A percentile compares a stretch with the other conserved stretches of the same genome.
Conservation (phyloP, 1,140 invertebrate species). For the Phymastichus coffea region DNA sequence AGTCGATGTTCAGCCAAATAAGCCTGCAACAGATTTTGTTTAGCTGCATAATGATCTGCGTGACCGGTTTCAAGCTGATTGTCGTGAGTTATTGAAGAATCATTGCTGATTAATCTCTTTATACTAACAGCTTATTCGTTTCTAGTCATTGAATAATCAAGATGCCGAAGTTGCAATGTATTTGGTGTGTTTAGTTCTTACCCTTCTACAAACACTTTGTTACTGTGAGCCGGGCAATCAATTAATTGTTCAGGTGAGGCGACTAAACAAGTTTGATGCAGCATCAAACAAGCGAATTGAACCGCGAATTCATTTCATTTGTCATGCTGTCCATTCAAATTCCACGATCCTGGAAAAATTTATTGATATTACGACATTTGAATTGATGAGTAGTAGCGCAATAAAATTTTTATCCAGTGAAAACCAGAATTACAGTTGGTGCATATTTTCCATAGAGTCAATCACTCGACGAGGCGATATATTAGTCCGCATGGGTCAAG, state of each 20-base stretch:
- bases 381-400: too few species aligned
- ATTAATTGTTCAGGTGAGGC: neutral
- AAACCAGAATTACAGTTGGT: neutral
- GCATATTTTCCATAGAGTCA: too few species aligned
- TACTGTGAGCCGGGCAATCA: slow-evolving; percentile 8
- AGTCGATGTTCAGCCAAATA: neutral
- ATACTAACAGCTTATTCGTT: neutral
- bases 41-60: neutral
- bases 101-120: too few species aligned
- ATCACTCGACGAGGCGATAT: neutral
- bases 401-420: neutral
- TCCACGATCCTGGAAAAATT: too few species aligned
- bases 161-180: neutral
- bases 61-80: neutral
- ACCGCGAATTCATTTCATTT: too few species aligned
- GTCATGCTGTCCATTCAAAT: too few species aligned
- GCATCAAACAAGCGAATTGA: too few species aligned
- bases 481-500: slow-evolving; percentile 5
- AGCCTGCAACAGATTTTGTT: neutral
- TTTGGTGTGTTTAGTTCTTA: neutral
- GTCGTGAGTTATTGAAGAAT: too few species aligned
- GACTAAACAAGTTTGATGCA: too few species aligned
- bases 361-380: too few species aligned
- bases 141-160: neutral
- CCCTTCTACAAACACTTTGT: neutral